phyloP scores from a whole-genome alignment of 2,797 vertebrate genomes.

The Pseudopleuronectes americanus region DNA sequence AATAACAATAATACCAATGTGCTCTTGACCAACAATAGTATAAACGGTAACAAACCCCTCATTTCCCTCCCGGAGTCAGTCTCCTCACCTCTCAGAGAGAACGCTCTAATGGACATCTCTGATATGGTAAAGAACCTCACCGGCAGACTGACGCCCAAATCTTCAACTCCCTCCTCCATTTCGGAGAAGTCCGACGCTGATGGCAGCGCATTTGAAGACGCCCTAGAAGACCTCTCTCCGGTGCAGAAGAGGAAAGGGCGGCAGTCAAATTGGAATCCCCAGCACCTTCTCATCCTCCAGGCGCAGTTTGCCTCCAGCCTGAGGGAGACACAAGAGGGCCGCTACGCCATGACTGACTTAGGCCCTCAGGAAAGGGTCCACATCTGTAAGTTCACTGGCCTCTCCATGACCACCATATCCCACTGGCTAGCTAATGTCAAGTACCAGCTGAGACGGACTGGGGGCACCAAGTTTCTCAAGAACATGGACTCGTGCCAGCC shows the following conservation, averaged over 20 bases:
- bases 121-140: conserved; percentile 99
- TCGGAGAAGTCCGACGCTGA: conserved; percentile 98
- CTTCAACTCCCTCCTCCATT: conserved; percentile 95
- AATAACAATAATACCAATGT: conserved; percentile 67
- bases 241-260: conserved; percentile 98
- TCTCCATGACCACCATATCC: conserved; percentile 99
- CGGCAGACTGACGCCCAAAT: conserved; percentile 96
- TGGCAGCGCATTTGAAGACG: conserved; percentile 95
- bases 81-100: conserved; percentile 93
- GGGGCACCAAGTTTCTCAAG: conserved; percentile 99
- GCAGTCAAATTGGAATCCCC: conserved; percentile 99
- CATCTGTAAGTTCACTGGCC: conserved; percentile 99
- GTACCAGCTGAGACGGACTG: conserved; percentile 99
- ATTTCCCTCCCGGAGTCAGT: conserved; percentile 89
- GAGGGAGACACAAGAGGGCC: conserved; percentile 95
- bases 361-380: conserved; percentile 99
- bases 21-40: conserved; percentile 70
- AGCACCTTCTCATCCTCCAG: conserved; percentile 98
- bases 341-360: conserved; percentile 97
- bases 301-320: conserved; percentile 99
- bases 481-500: conserved; percentile 99
- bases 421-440: conserved; percentile 99
- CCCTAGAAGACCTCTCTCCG: conserved; percentile 94
- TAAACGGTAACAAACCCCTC: conserved; percentile 84
- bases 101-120: conserved; percentile 98